Base-by-base conservation (phyloP, 2,888 invertebrate species). In the Spilarctia lutea region DNA sequence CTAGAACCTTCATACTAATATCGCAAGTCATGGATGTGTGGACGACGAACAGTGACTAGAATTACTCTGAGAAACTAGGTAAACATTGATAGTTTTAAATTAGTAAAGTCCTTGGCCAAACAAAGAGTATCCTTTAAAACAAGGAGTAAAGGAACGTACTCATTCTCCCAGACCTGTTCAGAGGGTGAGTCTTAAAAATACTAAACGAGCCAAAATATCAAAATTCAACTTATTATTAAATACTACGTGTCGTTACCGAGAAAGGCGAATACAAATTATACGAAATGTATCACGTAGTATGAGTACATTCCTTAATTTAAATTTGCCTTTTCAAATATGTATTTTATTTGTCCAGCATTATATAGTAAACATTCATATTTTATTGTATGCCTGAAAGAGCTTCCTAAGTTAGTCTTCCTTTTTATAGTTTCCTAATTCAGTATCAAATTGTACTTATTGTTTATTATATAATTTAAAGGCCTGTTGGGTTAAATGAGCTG, bases 331-430 rank as follows among this genome's bases (percentile, higher is more conserved):
- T 45, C 16, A 45, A 45, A 3, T 18, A 16, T 45, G 16, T 16
- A 45, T 45, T 45, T 39, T 11, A 39, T 39, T 39, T 39, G 39
- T 39, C 45, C 45, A 45, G 13, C 7, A 45, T 45, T 13, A 16
- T 45, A 16, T 45, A 45, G 45, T 45, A 4, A 3, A 16, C 16
- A 16, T 45, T 45, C 45, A 45, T 11, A 11, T 39, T 39, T 39
- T 10, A 39, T 39, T 39, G 11, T 39, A 39, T 39, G 39, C 10
- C 39, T 11, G 2, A 10, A 16, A 45, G n/a, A 67, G 7, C 63
- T 73, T 69, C 73, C 65, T 52, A 24, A 30, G 30, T 73, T 69
- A 3, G 73, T 73, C 73, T 73, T 73, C 73, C 73, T 39, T 10
- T 56, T 24, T 24, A 33, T n/a, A 4, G 30, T 48, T 30, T 30